These are phyloP conservation scores for Tangara arthus DNA, from an alignment of 2,797 vertebrate genomes.

Conservation along the genomic window DNA sequence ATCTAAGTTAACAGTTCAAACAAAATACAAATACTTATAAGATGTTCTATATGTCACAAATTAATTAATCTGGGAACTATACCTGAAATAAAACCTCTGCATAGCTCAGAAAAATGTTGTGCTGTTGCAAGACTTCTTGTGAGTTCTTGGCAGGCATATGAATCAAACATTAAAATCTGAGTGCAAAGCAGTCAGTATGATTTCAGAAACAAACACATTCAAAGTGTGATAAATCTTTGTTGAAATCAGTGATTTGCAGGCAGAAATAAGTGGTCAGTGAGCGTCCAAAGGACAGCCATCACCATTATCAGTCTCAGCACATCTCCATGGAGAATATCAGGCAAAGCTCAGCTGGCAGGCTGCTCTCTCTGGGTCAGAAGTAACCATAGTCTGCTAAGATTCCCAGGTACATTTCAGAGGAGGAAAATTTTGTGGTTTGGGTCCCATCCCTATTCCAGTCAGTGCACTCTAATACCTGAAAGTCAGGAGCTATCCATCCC, in stretches of 20 bases:
- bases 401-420: not conserved
- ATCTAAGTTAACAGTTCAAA: not conserved
- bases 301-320: not conserved
- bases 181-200: not conserved
- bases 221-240: not conserved
- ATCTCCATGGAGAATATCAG: not conserved
- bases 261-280: not conserved
- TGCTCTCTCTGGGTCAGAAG: not conserved
- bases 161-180: not conserved
- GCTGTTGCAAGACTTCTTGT: not conserved
- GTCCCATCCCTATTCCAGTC: not conserved
- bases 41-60: not conserved
- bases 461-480: not conserved
- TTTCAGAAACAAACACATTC: not conserved
- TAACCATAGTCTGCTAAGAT: no score
- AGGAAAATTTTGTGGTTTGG: fast-evolving
- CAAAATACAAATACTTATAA: not conserved
- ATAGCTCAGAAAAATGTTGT: not conserved
- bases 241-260: not conserved
- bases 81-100: not conserved
- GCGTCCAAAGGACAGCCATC: not conserved
- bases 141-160: not conserved
- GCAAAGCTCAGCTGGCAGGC: not conserved
- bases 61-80: not conserved
- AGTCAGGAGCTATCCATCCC: not conserved